phyloP scores from a whole-genome alignment of 2,113 vertebrate genomes.

The Lanius ludovicianus region DNA sequence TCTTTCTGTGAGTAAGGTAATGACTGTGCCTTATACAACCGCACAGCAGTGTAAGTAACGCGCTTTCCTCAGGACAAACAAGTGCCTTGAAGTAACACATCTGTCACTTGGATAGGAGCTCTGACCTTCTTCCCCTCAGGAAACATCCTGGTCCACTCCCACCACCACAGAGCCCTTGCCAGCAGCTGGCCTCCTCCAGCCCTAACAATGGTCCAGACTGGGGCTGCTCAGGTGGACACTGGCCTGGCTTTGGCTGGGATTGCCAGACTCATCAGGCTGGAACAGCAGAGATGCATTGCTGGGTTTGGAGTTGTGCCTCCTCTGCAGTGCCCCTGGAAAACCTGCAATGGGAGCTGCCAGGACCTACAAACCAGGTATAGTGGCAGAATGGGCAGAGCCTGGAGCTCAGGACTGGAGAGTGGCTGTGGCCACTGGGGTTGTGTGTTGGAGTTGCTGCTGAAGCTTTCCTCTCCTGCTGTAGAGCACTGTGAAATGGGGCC shows the following conservation, averaged over 20 bases:
- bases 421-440: background rate
- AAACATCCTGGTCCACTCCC: background rate
- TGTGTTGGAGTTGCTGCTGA: background rate
- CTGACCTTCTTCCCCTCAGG: background rate
- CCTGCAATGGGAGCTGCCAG: background rate
- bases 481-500: background rate
- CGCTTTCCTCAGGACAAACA: background rate
- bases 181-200: background rate
- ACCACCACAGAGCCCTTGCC: background rate
- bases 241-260: background rate
- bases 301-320: background rate
- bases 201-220: background rate
- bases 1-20: background rate
- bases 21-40: background rate
- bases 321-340: background rate
- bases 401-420: background rate
- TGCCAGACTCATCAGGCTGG: background rate
- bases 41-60: background rate
- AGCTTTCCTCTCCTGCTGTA: rapidly evolving
- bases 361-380: background rate
- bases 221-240: background rate
- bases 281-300: background rate
- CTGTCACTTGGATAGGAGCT: background rate
- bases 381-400: background rate
- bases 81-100: background rate